Conservation (phyloP, 2,797 vertebrate species). For the Notamacropus eugenii region DNA sequence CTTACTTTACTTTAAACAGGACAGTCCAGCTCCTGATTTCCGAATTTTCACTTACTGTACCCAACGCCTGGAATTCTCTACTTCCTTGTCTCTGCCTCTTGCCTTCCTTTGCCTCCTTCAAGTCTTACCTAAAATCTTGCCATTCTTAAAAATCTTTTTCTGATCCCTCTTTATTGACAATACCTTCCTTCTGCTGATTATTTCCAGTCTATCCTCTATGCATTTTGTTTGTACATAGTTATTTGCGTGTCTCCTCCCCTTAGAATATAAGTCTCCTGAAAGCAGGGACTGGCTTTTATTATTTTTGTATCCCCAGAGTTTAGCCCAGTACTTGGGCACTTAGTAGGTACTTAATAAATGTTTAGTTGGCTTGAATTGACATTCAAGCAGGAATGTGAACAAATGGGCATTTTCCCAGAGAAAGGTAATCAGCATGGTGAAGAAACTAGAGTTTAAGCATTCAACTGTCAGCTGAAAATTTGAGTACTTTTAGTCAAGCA, state of each 20-base stretch:
- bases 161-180: background rate
- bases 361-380: background rate
- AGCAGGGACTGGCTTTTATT: background rate
- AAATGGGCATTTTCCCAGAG: background rate
- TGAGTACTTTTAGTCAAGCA: background rate
- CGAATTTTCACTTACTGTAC: background rate
- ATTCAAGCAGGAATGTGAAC: background rate
- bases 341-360: background rate
- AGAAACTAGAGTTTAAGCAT: background rate
- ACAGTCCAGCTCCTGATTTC: background rate
- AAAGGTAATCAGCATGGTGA: background rate
- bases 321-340: background rate
- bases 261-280: background rate
- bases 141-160: background rate
- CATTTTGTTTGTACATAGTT: background rate
- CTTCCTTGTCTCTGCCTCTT: background rate
- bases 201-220: background rate
- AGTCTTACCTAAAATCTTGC: background rate
- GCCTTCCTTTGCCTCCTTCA: background rate
- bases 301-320: background rate
- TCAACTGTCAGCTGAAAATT: background rate
- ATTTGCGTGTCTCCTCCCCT: background rate
- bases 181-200: background rate
- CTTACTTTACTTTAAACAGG: background rate
- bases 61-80: background rate